Base-by-base conservation (phyloP, 1,140 invertebrate species). In the Philaenus spumarius region DNA sequence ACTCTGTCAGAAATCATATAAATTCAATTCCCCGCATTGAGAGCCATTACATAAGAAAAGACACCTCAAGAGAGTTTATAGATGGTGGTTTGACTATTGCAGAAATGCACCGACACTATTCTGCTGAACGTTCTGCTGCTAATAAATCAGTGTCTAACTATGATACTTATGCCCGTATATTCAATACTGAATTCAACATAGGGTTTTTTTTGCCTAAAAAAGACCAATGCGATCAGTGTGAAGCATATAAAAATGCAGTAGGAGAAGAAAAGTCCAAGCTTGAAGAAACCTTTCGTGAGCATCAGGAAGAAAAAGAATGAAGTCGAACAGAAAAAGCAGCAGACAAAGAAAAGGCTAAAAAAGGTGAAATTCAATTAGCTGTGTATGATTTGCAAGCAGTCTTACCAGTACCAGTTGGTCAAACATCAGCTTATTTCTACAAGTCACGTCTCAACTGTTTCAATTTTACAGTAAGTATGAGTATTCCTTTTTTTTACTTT, bases 21-120 rank as follows among this genome's bases (percentile, higher is more conserved):
- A 51, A 62, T 30, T 54, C 30, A 30, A 61, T 55, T n/a, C 50
- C 50, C 7, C 47, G 43, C 35, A 60, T 62, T 46, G 60, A 62
- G 30, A 60, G 50, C 50, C 60, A 62, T 47, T 62, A 22, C n/a
- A n/a, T n/a, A n/a, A n/a, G 61, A 22, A 53, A 22, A 11, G 15
- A 56, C 37, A 56, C 61, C 42, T 48, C 59, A 30, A 23, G 58
- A 51, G 42, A 62, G 24, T 62, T 54, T 15, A 57, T 62, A 61
- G 61, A 62, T 40, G 61, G 52, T 24, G 58, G 52, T 11, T 53
- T 40, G 23, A 55, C 23, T 15, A 34, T 62, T n/a, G 42, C 39
- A 20, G 57, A 53, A 20, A 37, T 62, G 19, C 46, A 62, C 55
- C 54, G 57, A 48, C 48, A 62, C 26, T 62, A 62, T 54, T 35